Percentiles rank a stretch among this genome's conserved stretches.
These are phyloP conservation scores for Arizona elegans DNA, from an alignment of 2,113 vertebrate species.

Conservation along the genomic window DNA sequence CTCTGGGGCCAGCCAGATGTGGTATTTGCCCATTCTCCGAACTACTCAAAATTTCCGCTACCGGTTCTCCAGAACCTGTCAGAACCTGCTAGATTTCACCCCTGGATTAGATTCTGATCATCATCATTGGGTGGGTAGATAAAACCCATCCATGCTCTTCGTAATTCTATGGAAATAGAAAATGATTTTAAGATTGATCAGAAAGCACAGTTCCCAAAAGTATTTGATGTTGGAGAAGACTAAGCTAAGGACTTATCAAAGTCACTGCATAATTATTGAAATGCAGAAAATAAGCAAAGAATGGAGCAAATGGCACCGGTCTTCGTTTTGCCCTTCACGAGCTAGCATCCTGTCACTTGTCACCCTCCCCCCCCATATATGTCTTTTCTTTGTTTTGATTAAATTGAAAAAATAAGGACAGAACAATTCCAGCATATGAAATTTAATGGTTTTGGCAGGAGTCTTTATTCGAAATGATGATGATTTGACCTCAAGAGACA, in stretches of 20 bases:
- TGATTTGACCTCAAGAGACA: not conserved
- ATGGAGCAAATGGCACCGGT: not conserved
- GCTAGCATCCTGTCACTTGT: not conserved
- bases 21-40: too few species aligned
- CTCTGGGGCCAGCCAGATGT: too few species aligned
- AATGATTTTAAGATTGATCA: not conserved
- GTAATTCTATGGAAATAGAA: not conserved
- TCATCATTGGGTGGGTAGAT: not conserved
- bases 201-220: not conserved
- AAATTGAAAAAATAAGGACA: conserved; percentile 7
- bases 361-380: too few species aligned
- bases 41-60: too few species aligned
- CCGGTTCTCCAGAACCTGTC: too few species aligned
- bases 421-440: not conserved
- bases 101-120: not conserved
- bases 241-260: not conserved
- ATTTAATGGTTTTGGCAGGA: not conserved
- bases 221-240: not conserved
- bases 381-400: not conserved
- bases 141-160: not conserved
- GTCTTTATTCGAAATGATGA: not conserved
- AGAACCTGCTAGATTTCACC: too few species aligned
- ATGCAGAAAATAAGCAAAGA: not conserved
- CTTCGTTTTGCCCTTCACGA: not conserved
- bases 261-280: not conserved